phyloP scores from a whole-genome alignment of 1,140 invertebrate species.

The Drosophila virilis region DNA sequence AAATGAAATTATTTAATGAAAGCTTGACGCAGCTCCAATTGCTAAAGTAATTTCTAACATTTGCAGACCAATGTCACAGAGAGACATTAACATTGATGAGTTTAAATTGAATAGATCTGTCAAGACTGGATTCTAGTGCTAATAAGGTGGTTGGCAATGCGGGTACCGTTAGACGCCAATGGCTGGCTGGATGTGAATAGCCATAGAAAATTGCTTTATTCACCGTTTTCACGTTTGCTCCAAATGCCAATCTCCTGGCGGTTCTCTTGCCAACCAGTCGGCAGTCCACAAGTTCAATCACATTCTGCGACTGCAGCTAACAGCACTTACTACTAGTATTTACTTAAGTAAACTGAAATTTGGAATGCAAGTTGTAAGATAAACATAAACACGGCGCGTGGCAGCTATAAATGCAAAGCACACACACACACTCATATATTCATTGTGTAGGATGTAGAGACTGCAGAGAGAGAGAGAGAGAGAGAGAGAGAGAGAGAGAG shows the following conservation, averaged over 20 bases:
- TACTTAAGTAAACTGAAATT: conserved; percentile 6
- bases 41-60: neutral
- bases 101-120: too few relatives aligned
- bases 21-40: neutral
- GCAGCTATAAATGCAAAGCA: conserved; percentile 38
- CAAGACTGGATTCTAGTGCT: conserved; percentile 20
- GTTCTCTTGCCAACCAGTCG: conserved; percentile 46
- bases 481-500: conserved; percentile 10
- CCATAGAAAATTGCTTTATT: conserved; percentile 78
- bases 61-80: conserved; percentile 4
- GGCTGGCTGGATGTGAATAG: conserved; percentile 49
- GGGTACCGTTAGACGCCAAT: conserved; percentile 64
- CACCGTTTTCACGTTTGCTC: conserved; percentile 70
- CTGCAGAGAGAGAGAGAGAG: conserved; percentile 34
- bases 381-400: conserved; percentile 56
- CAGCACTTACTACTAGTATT: neutral
- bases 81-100: conserved; percentile 4
- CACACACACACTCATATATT: conserved; percentile 53
- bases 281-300: conserved; percentile 68
- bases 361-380: conserved; percentile 26
- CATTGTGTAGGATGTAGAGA: conserved; percentile 66
- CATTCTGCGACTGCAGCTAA: conserved; percentile 26
- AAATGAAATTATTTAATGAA: neutral
- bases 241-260: conserved; percentile 53
- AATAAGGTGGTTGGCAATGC: conserved; percentile 64